Evolutionary conservation across 1,140 invertebrate species (phyloP).

Genomic region (Chrysoperla carnea): DNA sequence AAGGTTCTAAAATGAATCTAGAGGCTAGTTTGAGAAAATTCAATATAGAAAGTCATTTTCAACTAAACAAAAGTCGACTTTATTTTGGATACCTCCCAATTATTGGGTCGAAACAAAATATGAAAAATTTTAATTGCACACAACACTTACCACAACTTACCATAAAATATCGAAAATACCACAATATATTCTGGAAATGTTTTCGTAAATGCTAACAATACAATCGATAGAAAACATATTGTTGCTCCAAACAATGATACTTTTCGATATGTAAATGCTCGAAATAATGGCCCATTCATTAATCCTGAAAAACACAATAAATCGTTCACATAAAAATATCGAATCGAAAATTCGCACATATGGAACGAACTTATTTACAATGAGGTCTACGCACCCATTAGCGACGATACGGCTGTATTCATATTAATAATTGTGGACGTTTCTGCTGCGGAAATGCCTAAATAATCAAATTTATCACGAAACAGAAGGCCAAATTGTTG

Average conservation of each 20-base stretch:
- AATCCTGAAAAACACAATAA: constrained; percentile 28
- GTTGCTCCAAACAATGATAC: constrained; percentile 33
- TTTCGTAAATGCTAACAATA: neutral
- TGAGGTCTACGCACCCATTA: no score
- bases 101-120: no score
- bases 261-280: constrained; percentile 40
- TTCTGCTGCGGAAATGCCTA: constrained; percentile 37
- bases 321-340: no score
- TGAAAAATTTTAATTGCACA: no score
- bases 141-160: constrained; percentile 17
- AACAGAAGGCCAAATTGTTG: constrained; percentile 50
- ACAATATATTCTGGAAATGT: neutral
- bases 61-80: no score
- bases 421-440: constrained; percentile 46
- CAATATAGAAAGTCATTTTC: no score
- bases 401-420: constrained; percentile 18
- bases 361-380: no score
- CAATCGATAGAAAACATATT: neutral
- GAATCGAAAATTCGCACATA: no score
- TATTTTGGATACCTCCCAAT: no score
- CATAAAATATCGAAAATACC: constrained; percentile 32
- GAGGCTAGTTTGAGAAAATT: no score
- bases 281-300: constrained; percentile 43
- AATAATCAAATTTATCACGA: constrained; percentile 30
- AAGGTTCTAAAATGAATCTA: no score